A percentile compares a stretch with the other conserved stretches of the same genome.
Conservation (phyloP, 1,140 invertebrate genomes). For the Onthophagus taurus region DNA sequence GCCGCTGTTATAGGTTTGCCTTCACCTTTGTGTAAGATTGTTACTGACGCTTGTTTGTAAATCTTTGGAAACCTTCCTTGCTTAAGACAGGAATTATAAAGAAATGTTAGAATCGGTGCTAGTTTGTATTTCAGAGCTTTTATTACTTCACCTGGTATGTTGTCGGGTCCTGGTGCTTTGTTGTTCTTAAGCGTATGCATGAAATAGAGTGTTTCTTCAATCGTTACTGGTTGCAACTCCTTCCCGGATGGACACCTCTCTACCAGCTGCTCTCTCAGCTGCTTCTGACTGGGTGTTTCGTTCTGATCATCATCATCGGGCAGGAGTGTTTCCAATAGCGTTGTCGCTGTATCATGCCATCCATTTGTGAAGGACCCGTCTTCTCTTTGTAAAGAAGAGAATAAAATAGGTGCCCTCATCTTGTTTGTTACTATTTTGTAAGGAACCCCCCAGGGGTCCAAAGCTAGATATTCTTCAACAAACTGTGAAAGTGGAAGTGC, state of each 20-base stretch:
- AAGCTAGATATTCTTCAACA: too few species aligned
- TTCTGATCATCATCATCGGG: not conserved
- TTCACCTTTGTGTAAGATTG: not conserved
- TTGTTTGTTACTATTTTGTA: slow-evolving; percentile 2
- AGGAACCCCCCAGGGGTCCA: slow-evolving; percentile 4
- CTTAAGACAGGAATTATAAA: not conserved
- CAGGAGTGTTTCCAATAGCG: not conserved
- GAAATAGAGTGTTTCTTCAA: not conserved
- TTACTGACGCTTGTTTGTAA: not conserved
- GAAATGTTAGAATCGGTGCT: not conserved
- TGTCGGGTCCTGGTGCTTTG: not conserved
- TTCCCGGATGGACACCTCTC: too few species aligned
- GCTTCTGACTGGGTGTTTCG: not conserved
- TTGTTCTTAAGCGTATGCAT: not conserved
- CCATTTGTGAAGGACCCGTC: not conserved
- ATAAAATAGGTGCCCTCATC: not conserved
- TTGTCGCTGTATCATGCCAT: not conserved
- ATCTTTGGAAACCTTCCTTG: not conserved
- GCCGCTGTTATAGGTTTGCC: not conserved
- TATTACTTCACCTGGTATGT: not conserved
- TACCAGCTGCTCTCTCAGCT: not conserved
- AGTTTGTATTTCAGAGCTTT: not conserved
- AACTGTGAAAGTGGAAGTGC: too few species aligned
- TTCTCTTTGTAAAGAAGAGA: not conserved
- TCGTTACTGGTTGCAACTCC: not conserved